phyloP scores from a whole-genome alignment of 2,113 vertebrate genomes.

The Pelvicachromis taeniatus region DNA sequence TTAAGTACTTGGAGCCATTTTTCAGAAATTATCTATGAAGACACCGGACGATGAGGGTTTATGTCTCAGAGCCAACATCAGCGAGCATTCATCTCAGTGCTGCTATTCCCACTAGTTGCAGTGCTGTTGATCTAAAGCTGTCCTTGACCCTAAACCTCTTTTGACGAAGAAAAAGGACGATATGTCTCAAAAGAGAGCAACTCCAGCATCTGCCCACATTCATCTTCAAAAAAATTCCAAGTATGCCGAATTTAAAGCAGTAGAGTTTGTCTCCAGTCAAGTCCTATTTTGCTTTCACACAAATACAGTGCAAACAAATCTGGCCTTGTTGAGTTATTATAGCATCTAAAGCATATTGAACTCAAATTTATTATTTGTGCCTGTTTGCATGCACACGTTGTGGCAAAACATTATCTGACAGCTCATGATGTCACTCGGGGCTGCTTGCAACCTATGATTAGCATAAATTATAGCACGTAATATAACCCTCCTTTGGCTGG shows the following conservation, averaged over 20 bases:
- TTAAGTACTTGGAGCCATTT: background rate
- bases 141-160: background rate
- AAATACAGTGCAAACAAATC: background rate
- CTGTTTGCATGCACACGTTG: background rate
- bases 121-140: background rate
- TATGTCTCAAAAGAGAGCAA: background rate
- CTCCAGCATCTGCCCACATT: background rate
- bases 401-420: slow-evolving; percentile 14
- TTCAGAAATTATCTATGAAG: background rate
- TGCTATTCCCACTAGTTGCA: background rate
- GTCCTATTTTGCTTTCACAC: background rate
- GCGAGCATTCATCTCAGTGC: background rate
- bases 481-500: slow-evolving; percentile 32
- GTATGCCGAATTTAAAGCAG: background rate
- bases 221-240: background rate
- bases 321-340: background rate
- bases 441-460: slow-evolving; percentile 31
- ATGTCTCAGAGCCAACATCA: background rate
- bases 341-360: background rate
- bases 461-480: slow-evolving; percentile 43
- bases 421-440: slow-evolving; percentile 26
- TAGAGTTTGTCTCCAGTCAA: background rate
- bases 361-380: background rate
- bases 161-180: background rate
- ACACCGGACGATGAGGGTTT: background rate